phyloP scores from a whole-genome alignment of 2,113 vertebrate genomes.

The Elephas maximus region DNA sequence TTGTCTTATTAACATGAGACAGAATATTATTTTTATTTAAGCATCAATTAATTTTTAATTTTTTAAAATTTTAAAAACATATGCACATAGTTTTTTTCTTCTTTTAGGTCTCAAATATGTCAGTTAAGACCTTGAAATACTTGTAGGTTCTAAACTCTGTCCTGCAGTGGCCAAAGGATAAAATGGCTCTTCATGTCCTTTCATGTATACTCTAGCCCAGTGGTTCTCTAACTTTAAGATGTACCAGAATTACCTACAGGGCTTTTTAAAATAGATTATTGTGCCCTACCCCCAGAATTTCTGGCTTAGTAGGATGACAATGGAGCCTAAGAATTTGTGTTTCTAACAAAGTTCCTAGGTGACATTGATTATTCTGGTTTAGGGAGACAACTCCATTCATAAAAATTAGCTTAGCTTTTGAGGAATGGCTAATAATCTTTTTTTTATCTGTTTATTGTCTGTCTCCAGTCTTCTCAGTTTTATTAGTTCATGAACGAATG shows the following conservation, averaged over 20 bases:
- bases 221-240: not conserved
- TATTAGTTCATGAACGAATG: not conserved
- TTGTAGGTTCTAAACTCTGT: not conserved
- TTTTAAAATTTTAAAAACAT: not conserved
- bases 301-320: not conserved
- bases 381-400: not conserved
- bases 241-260: not conserved
- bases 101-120: not conserved
- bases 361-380: not conserved
- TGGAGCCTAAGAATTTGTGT: not conserved
- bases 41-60: not conserved
- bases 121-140: not conserved
- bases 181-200: not conserved
- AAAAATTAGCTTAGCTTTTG: not conserved
- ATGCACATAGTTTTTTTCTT: not conserved
- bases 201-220: not conserved
- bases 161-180: not conserved
- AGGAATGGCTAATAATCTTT: not conserved
- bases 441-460: not conserved
- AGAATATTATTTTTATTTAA: not conserved
- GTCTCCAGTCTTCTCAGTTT: not conserved
- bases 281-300: not conserved
- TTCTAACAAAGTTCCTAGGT: not conserved
- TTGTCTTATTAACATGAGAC: too few species aligned
- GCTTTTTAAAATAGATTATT: not conserved